Evolutionary conservation across 1,140 invertebrate species (phyloP), one percentile per base, ranked within the genome.

Genomic region (Sitobion miscanthi): DNA sequence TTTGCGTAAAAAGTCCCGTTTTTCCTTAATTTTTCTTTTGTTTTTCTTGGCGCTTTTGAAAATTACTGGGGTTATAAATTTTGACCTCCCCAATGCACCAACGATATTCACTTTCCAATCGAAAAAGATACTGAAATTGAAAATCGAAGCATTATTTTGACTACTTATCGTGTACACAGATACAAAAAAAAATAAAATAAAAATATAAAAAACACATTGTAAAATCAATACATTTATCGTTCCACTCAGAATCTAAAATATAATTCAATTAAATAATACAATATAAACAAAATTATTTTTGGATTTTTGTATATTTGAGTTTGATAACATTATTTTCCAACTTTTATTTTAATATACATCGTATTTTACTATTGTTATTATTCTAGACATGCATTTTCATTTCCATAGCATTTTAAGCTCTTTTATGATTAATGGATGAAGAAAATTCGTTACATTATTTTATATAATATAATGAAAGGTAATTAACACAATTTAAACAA

Each of bases 401-500:
- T n/a, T n/a, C 45, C 2, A 49, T n/a, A 20, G 8, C 25, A 38
- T 49, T 87, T 87, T 87, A 30, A 49, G 30, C 47, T 52, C 30
- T n/a, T 87, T 38, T 87, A 49, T 87, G 86, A 87, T 87, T 87
- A 87, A 87, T 87, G 47, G n/a, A 87, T 21, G 45, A n/a, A 83
- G 35, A 83, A 83, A 86, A 45, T 86, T 45, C 38, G 25, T 86
- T 86, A 17, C 62, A 69, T 69, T 45, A 45, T 86, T 86, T 45
- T 45, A 86, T 17, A 30, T n/a, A 69, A 38, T 30, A 45, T 25
- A 86, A 86, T n/a, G 85, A 87, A 87, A 86, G 25, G 45, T 86
- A 86, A 87, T 87, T 87, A 87, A 87, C 47, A 25, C 30, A 47
- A 87, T 87, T 87, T 87, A 87, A 87, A 87, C 30, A n/a, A 85